phyloP scores from a whole-genome alignment of 2,113 vertebrate species.

The Marcusenius ussheri region DNA sequence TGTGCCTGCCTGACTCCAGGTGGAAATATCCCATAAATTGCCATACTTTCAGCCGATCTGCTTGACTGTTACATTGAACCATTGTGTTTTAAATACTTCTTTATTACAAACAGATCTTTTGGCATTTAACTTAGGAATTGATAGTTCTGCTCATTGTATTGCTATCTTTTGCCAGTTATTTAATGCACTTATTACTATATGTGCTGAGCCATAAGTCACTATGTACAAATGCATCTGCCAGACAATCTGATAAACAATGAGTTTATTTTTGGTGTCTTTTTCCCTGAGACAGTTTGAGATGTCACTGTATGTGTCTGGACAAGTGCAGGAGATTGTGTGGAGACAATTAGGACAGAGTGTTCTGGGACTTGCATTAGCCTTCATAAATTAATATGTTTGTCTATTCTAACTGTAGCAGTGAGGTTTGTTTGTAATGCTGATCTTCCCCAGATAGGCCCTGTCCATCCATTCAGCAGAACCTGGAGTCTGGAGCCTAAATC shows the following conservation, averaged over 20 bases:
- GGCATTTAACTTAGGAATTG: background rate
- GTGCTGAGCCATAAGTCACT: background rate
- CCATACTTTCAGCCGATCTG: background rate
- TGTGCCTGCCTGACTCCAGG: background rate
- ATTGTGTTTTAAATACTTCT: background rate
- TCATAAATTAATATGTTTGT: background rate
- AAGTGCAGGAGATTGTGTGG: background rate
- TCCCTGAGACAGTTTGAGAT: background rate
- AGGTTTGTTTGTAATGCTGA: background rate
- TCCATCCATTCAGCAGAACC: background rate
- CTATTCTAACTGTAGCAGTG: background rate
- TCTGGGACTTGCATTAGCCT: background rate
- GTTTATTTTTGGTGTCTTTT: background rate
- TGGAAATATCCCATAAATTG: background rate
- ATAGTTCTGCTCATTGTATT: background rate
- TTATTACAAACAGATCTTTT: background rate
- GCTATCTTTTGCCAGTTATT: background rate
- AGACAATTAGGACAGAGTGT: background rate
- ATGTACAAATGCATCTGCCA: background rate
- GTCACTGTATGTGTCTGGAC: background rate
- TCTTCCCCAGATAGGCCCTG: background rate
- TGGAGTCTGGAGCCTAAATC: background rate
- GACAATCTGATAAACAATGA: background rate
- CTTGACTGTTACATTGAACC: background rate
- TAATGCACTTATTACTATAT: background rate